Evolutionary conservation across 1,140 invertebrate genomes (phyloP).

Genomic region (Nasonia vitripennis): DNA sequence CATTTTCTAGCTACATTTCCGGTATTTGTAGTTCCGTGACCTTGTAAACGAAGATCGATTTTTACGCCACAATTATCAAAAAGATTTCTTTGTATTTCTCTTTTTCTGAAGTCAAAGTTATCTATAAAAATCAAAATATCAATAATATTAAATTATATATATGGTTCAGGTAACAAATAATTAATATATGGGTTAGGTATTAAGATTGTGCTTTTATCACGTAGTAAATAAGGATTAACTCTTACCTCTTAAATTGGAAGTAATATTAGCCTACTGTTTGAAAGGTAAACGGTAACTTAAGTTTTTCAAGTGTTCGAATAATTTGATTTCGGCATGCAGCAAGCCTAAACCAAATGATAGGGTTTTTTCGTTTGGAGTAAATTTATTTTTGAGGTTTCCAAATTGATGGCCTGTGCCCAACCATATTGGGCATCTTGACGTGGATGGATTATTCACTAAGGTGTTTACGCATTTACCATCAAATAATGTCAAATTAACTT

Average conservation of each 20-base stretch:
- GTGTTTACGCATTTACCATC: slow-evolving; percentile 2
- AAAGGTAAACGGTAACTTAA: slow-evolving; percentile 1
- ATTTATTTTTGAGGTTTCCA: slow-evolving; percentile 1
- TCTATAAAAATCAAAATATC: too few species aligned
- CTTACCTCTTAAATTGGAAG: not conserved
- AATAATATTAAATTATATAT: too few species aligned
- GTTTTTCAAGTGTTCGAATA: slow-evolving; percentile 8
- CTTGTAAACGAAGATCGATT: too few species aligned
- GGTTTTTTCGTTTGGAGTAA: not conserved
- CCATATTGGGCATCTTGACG: slow-evolving; percentile 28
- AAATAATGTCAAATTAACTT: not conserved
- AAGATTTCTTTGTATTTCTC: too few species aligned
- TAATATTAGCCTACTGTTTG: slow-evolving; percentile 2
- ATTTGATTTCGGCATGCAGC: not conserved
- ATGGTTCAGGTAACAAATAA: too few species aligned
- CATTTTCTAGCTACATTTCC: too few species aligned
- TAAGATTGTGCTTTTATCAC: too few species aligned
- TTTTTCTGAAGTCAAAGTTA: too few species aligned
- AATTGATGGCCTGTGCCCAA: slow-evolving; percentile 8
- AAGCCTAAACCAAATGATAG: not conserved
- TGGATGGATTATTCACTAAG: not conserved
- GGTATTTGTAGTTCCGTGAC: too few species aligned
- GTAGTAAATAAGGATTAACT: too few species aligned
- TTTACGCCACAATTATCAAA: too few species aligned
- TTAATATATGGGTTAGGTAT: too few species aligned